phyloP scores from a whole-genome alignment of 2,113 vertebrate species.

The Corydoras sp. region DNA sequence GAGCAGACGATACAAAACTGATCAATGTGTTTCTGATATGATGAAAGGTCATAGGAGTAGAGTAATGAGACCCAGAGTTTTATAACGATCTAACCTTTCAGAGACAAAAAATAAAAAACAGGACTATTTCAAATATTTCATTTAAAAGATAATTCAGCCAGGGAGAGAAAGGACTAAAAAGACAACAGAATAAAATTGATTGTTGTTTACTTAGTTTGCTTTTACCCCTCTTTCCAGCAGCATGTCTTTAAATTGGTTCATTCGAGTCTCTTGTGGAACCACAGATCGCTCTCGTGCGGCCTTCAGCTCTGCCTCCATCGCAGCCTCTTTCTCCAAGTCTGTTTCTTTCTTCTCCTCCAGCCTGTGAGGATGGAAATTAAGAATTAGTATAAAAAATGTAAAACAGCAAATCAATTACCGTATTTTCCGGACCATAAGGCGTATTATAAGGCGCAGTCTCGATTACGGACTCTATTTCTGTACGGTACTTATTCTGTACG shows the following conservation, averaged over 20 bases:
- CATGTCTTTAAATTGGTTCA: slow-evolving; percentile 99
- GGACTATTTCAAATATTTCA: neutral
- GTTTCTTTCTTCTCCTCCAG: slow-evolving; percentile 88
- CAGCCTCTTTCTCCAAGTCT: slow-evolving; percentile 89
- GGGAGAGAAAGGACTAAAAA: neutral
- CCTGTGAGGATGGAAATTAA: slow-evolving; percentile 55
- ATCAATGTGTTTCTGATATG: slow-evolving; percentile 29
- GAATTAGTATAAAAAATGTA: neutral
- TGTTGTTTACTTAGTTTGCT: neutral
- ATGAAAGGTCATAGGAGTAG: slow-evolving; percentile 33
- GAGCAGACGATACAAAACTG: slow-evolving; percentile 11
- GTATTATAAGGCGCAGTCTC: no score
- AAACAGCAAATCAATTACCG: no score
- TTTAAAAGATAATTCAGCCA: neutral
- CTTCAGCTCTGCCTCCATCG: slow-evolving; percentile 96
- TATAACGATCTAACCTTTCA: slow-evolving; percentile 32
- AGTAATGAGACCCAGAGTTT: slow-evolving; percentile 26
- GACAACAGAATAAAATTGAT: neutral
- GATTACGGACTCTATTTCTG: no score
- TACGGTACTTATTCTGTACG: no score
- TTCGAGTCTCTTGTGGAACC: slow-evolving; percentile 90
- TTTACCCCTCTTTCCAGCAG: slow-evolving; percentile 97
- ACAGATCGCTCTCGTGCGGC: slow-evolving; percentile 92
- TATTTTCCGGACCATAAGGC: no score
- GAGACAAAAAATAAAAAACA: slow-evolving; percentile 4